These are phyloP conservation scores for Wiebesia pumilae DNA, from an alignment of 1,140 invertebrate genomes.

Conservation along the genomic window DNA sequence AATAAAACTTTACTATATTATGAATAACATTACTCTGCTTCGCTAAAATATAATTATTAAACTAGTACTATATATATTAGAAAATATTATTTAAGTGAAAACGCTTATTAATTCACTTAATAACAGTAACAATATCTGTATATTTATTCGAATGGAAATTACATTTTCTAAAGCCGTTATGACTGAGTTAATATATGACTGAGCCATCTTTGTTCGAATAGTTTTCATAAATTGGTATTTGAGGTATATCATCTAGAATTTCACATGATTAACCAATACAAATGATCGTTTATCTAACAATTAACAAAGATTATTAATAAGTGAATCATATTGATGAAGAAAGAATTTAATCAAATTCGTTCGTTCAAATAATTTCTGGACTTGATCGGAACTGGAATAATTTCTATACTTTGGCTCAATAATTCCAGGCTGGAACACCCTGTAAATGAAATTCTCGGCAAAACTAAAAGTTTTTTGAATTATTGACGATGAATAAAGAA, in stretches of 20 bases:
- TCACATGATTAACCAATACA: background rate
- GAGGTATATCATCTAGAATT: background rate
- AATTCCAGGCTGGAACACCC: background rate
- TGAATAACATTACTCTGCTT: background rate
- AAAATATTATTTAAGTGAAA: background rate
- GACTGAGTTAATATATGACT: no score
- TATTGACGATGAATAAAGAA: conserved; percentile 25
- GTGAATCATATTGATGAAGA: background rate
- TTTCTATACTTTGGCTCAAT: conserved; percentile 20
- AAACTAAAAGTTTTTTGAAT: conserved; percentile 35
- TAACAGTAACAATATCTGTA: no score
- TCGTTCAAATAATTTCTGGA: conserved; percentile 16
- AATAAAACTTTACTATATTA: conserved; percentile 3
- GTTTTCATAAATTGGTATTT: background rate
- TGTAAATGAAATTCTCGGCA: conserved; percentile 41
- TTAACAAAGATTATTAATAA: conserved; percentile 23
- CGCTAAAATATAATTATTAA: background rate
- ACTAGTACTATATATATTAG: background rate
- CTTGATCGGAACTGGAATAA: conserved; percentile 22
- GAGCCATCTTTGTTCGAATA: no score
- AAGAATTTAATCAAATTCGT: conserved; percentile 23
- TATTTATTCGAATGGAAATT: no score
- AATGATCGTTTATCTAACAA: background rate
- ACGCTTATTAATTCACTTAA: background rate
- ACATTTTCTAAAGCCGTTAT: no score